phyloP scores from a whole-genome alignment of 2,113 vertebrate genomes.

The Sporophila hypoxantha region DNA sequence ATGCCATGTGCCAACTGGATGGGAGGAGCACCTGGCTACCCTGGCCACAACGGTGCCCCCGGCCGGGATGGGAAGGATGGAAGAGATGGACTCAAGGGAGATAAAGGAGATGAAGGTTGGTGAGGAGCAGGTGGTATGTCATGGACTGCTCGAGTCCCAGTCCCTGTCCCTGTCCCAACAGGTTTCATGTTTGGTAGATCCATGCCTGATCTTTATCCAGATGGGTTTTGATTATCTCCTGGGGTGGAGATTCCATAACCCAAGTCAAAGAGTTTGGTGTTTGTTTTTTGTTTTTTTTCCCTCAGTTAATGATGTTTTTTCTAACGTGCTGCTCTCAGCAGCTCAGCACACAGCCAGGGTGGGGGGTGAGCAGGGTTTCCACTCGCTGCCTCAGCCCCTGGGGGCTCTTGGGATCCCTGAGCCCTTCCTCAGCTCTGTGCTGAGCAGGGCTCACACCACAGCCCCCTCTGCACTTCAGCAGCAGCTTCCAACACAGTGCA shows the following conservation, averaged over 20 bases:
- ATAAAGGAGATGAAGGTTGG: slow-evolving; percentile 77
- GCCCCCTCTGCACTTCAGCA: accelerated
- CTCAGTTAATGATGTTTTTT: not conserved
- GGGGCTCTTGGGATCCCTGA: not conserved
- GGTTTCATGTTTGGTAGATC: not conserved
- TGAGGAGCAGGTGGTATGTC: not conserved
- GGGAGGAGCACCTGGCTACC: slow-evolving; percentile 76
- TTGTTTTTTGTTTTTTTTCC: too few species aligned
- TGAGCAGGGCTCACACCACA: accelerated
- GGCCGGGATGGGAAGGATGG: slow-evolving; percentile 80
- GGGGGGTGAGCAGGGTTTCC: not conserved
- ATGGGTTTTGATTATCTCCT: not conserved
- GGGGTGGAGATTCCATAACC: not conserved
- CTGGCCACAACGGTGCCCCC: slow-evolving; percentile 75
- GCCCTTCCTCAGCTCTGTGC: not conserved
- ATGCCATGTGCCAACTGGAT: slow-evolving; percentile 73
- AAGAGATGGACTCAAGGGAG: slow-evolving; percentile 71
- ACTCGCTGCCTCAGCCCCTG: not conserved
- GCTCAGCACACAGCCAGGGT: accelerated
- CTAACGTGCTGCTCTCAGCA: not conserved
- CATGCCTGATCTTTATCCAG: not conserved
- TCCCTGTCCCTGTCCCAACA: not conserved
- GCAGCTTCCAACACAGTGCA: not conserved
- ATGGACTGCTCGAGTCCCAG: accelerated
- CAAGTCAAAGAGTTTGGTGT: not conserved